phyloP scores from a whole-genome alignment of 1,140 invertebrate genomes.

The Sipha flava region DNA sequence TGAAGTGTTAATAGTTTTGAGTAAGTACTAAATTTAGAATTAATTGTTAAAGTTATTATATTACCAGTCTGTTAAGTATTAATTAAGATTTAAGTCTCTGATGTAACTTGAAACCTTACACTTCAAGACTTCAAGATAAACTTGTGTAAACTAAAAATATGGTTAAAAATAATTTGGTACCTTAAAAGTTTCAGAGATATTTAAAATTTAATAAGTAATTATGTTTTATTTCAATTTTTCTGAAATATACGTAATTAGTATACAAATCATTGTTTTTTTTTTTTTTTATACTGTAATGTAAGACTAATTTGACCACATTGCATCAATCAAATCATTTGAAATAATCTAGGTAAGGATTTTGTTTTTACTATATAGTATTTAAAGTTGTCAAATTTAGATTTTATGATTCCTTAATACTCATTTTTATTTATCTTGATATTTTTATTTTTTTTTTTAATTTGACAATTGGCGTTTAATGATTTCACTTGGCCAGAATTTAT shows the following conservation, averaged over 20 bases:
- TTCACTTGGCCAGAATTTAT: too few species aligned
- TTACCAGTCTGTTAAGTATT: conserved; percentile 6
- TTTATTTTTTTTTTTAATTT: too few species aligned
- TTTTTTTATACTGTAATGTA: background rate
- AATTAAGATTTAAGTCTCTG: background rate
- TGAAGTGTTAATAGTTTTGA: background rate
- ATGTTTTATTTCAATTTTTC: background rate
- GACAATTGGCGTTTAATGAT: too few species aligned
- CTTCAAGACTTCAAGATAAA: background rate
- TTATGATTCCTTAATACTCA: too few species aligned
- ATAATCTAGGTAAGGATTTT: background rate
- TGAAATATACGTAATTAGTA: background rate
- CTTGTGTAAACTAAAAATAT: background rate
- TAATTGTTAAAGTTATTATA: conserved; percentile 18
- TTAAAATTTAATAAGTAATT: background rate
- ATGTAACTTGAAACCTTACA: background rate
- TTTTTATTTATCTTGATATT: too few species aligned
- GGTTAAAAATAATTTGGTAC: background rate
- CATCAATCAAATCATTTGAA: background rate
- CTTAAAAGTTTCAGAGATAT: background rate
- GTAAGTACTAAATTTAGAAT: conserved; percentile 10
- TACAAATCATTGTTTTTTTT: background rate
- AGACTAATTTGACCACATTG: background rate
- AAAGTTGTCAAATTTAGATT: too few species aligned
- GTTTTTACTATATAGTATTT: background rate